Evolutionary conservation across 2,113 vertebrate species (phyloP).

Genomic region (Eublepharis macularius): DNA sequence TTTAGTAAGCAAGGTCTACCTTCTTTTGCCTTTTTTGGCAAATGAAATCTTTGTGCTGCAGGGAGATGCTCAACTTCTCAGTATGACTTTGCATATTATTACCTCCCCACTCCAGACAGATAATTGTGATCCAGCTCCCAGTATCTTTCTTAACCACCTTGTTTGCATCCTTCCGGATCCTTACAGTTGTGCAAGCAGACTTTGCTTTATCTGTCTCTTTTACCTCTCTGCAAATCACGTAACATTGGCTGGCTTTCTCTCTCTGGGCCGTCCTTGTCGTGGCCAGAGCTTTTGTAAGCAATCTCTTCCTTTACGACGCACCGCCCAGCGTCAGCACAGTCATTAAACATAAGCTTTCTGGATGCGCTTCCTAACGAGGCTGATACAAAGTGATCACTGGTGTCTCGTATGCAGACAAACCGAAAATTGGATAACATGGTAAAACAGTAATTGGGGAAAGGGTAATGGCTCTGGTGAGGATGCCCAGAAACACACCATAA

Average conservation of each 20-base stretch:
- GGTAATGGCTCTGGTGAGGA: neutral
- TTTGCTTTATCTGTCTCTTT: neutral
- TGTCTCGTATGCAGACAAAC: neutral
- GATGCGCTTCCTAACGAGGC: neutral
- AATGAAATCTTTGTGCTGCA: neutral
- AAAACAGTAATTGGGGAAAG: neutral
- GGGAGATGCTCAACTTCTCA: neutral
- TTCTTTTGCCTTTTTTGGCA: neutral
- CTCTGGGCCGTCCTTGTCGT: neutral
- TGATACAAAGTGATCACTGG: constrained; percentile 8
- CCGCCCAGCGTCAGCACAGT: neutral
- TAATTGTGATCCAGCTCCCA: neutral
- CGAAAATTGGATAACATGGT: neutral
- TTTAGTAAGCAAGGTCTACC: neutral
- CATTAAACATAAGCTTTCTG: constrained; percentile 11
- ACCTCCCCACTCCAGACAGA: neutral
- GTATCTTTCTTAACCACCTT: neutral
- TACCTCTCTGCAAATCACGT: neutral
- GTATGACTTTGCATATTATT: neutral
- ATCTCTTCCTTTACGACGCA: neutral
- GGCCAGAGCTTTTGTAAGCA: neutral
- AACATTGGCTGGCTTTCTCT: neutral
- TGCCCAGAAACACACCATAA: neutral
- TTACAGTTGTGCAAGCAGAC: neutral
- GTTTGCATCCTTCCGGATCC: neutral